These are phyloP conservation scores for Hozukius guyotensis DNA, from an alignment of 2,797 vertebrate species.

Conservation along the genomic window DNA sequence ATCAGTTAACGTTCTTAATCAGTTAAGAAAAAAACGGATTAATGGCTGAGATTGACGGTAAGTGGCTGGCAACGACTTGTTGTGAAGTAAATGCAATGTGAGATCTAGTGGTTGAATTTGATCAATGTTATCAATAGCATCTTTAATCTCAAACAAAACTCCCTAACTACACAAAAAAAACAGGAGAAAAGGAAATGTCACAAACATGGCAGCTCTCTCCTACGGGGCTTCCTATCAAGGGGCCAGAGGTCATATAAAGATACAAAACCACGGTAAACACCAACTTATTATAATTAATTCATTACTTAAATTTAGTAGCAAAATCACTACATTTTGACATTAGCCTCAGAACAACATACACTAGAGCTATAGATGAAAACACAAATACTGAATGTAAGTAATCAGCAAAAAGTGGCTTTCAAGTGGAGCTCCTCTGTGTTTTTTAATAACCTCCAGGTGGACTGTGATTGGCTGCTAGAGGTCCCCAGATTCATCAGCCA, in stretches of 20 bases:
- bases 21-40: no score
- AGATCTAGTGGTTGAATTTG: no score
- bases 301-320: not conserved
- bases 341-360: not conserved
- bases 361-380: not conserved
- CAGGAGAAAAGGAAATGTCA: not conserved
- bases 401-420: not conserved
- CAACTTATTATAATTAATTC: not conserved
- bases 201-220: not conserved
- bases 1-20: no score
- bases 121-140: no score
- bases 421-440: not conserved
- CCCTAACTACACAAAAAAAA: not conserved
- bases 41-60: no score
- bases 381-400: not conserved
- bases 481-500: not conserved
- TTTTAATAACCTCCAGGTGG: not conserved
- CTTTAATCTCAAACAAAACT: not conserved
- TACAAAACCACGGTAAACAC: not conserved
- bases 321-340: not conserved
- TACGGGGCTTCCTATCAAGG: no score
- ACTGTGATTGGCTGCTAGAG: not conserved
- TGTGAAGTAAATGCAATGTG: no score
- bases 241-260: not conserved
- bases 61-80: no score